Conservation (phyloP, 1,140 invertebrate species). For the Coboldia fuscipes region DNA sequence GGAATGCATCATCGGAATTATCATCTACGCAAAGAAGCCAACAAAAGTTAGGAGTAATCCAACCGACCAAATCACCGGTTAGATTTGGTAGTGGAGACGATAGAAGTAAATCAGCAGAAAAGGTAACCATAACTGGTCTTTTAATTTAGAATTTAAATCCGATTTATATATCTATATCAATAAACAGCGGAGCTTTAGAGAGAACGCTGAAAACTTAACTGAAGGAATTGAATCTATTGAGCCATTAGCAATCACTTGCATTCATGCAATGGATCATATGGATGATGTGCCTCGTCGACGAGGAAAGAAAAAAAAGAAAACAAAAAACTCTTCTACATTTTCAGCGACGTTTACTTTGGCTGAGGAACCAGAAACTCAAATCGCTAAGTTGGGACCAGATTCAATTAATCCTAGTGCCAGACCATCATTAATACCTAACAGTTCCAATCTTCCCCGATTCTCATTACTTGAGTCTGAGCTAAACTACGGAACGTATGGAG, state of each 20-base stretch:
- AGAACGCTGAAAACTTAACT: slow-evolving; percentile 14
- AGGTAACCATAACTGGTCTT: neutral
- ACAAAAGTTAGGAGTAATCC: slow-evolving; percentile 5
- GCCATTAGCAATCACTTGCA: slow-evolving; percentile 13
- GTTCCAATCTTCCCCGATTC: slow-evolving; percentile 8
- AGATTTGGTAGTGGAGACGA: neutral
- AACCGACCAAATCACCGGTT: neutral
- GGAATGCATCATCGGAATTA: slow-evolving; percentile 19
- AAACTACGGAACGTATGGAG: neutral
- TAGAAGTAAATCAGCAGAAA: slow-evolving; percentile 1
- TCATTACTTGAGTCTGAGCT: neutral
- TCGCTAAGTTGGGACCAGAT: slow-evolving; percentile 17
- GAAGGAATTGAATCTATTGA: slow-evolving; percentile 11
- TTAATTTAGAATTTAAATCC: neutral
- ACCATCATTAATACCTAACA: slow-evolving; percentile 18
- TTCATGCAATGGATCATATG: slow-evolving; percentile 9
- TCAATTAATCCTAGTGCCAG: slow-evolving; percentile 18
- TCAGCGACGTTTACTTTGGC: slow-evolving; percentile 17
- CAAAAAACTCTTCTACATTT: slow-evolving; percentile 15
- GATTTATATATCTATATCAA: too few species aligned
- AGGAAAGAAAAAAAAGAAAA: slow-evolving; percentile 16
- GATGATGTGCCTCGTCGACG: slow-evolving; percentile 11
- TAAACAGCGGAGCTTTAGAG: slow-evolving; percentile 14
- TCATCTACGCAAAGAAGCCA: slow-evolving; percentile 10
- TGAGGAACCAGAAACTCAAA: slow-evolving; percentile 19